Conservation (phyloP, 2,113 vertebrate genomes). For the Pterophyllum scalare region DNA sequence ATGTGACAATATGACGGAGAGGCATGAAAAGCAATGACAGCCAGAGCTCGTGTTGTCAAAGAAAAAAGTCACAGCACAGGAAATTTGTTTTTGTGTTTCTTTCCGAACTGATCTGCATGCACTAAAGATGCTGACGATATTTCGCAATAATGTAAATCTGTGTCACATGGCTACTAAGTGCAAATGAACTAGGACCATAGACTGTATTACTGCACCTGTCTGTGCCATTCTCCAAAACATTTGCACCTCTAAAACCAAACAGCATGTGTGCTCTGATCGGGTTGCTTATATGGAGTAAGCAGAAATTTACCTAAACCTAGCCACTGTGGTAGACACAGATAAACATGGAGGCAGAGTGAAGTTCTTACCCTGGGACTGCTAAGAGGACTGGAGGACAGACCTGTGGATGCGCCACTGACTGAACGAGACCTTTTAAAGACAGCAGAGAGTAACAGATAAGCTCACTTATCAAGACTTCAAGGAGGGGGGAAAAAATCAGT, state of each 20-base stretch:
- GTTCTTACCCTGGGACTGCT: slow-evolving; percentile 90
- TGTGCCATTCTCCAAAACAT: background rate
- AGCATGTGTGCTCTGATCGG: background rate
- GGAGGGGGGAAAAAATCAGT: background rate
- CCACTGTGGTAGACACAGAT: background rate
- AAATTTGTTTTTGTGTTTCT: slow-evolving; percentile 33
- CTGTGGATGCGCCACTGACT: slow-evolving; percentile 91
- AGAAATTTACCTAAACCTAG: background rate
- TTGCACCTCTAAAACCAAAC: no score
- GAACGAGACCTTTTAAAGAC: slow-evolving; percentile 85
- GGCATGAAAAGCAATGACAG: background rate
- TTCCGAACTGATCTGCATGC: slow-evolving; percentile 2
- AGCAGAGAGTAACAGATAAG: background rate
- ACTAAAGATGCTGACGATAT: slow-evolving; percentile 2
- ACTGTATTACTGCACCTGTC: background rate
- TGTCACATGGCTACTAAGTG: background rate
- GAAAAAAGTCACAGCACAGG: slow-evolving; percentile 21
- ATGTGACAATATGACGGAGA: slow-evolving; percentile 60
- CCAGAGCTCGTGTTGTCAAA: background rate
- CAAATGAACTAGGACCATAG: background rate
- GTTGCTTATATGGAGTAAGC: background rate
- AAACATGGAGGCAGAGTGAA: background rate
- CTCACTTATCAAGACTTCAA: background rate
- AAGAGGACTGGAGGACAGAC: slow-evolving; percentile 90
- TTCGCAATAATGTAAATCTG: background rate